These are phyloP conservation scores for Lepus townsendii DNA, from an alignment of 2,797 vertebrate genomes.

Conservation along the genomic window DNA sequence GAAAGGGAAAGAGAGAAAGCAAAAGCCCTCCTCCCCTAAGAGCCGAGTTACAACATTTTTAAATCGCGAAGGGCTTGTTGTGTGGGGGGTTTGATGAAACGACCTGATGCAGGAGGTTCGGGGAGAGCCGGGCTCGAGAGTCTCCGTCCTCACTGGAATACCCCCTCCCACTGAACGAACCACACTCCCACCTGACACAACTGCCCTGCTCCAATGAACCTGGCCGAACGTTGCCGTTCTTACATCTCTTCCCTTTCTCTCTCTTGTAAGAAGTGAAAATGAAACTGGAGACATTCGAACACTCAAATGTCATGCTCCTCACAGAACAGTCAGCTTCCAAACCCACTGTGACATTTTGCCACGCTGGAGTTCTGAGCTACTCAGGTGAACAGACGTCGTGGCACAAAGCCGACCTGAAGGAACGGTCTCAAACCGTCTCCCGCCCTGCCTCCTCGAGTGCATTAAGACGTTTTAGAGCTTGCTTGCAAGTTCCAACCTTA, in stretches of 20 bases:
- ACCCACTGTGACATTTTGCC: not conserved
- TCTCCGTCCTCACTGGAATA: not conserved
- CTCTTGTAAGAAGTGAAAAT: conserved; percentile 74
- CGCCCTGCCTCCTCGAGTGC: conserved; percentile 76
- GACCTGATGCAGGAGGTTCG: not conserved
- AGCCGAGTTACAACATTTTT: not conserved
- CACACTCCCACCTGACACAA: conserved; percentile 27
- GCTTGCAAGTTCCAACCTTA: conserved; percentile 86
- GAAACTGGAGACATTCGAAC: conserved; percentile 60
- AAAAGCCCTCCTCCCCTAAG: no score
- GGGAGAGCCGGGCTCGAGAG: no score
- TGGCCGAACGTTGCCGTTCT: conserved; percentile 47
- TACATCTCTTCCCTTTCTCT: conserved; percentile 26
- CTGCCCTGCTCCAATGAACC: accelerated
- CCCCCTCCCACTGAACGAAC: not conserved
- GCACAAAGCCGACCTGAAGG: conserved; percentile 64
- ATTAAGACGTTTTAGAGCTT: conserved; percentile 86
- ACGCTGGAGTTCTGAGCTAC: conserved; percentile 57
- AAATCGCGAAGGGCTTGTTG: not conserved
- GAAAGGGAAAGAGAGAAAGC: not conserved
- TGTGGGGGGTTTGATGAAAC: not conserved
- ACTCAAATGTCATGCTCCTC: not conserved
- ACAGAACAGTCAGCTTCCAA: conserved; percentile 57
- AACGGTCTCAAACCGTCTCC: conserved; percentile 76
- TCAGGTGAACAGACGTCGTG: conserved; percentile 75